phyloP scores from a whole-genome alignment of 2,113 vertebrate species.

The Calypte anna region DNA sequence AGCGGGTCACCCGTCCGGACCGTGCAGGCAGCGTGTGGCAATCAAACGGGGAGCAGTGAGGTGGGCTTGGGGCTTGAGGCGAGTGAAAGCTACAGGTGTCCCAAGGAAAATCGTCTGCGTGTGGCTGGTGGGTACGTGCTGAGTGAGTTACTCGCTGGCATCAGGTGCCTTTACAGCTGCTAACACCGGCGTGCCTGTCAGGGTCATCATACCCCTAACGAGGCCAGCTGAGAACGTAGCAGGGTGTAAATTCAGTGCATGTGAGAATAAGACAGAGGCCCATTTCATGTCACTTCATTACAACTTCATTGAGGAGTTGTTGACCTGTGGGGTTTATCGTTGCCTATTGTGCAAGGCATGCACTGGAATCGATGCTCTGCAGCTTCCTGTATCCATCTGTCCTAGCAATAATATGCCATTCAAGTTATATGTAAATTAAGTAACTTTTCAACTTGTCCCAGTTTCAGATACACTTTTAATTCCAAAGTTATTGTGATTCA shows the following conservation, averaged over 20 bases:
- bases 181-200: fast-evolving
- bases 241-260: fast-evolving
- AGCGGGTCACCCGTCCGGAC: background rate
- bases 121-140: background rate
- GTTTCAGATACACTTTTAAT: background rate
- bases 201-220: fast-evolving
- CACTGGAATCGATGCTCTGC: background rate
- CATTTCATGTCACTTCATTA: fast-evolving
- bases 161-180: fast-evolving
- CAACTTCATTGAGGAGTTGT: fast-evolving
- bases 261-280: fast-evolving
- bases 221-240: background rate
- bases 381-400: fast-evolving
- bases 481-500: background rate
- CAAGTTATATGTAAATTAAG: background rate
- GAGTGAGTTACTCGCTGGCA: background rate
- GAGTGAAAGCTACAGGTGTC: background rate
- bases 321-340: background rate
- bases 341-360: background rate
- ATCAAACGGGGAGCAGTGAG: fast-evolving
- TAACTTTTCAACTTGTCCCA: background rate
- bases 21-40: background rate
- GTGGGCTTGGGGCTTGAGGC: background rate
- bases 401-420: too few species aligned
- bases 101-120: fast-evolving